Percentiles rank a stretch among this genome's conserved stretches.
phyloP scores from a whole-genome alignment of 2,888 invertebrate genomes.

The Bugulina stolonifera region DNA sequence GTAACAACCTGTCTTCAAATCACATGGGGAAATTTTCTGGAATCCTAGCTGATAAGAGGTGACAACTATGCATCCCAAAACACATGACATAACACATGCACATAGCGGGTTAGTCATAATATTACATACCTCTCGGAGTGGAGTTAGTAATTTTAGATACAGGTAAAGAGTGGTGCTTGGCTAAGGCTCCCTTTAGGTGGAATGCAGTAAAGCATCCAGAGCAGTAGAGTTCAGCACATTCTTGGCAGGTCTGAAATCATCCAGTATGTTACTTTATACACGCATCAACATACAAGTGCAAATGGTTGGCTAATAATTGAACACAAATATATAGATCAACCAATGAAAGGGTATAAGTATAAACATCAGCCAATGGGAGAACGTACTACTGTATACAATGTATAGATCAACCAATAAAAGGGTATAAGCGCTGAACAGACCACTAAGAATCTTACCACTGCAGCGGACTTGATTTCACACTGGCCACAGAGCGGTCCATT shows the following conservation, averaged over 20 bases:
- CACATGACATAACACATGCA: neutral
- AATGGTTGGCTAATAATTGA: too few species aligned
- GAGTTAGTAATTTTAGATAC: constrained; percentile 30
- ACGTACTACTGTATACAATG: too few species aligned
- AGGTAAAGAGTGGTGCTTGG: constrained; percentile 50
- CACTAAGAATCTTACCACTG: constrained; percentile 43
- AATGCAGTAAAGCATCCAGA: constrained; percentile 51
- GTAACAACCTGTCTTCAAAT: too few species aligned
- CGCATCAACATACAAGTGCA: too few species aligned
- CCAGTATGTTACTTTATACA: too few species aligned
- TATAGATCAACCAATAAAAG: too few species aligned
- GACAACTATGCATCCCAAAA: too few species aligned
- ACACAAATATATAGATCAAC: neutral
- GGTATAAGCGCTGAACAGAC: too few species aligned
- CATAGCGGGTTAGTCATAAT: neutral
- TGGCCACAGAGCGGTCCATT: constrained; percentile 51
- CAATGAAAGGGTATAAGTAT: too few species aligned
- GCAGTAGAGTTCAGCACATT: constrained; percentile 53
- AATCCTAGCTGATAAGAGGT: too few species aligned
- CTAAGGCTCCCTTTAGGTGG: constrained; percentile 52
- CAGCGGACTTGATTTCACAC: constrained; percentile 49
- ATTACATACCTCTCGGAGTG: constrained; percentile 5
- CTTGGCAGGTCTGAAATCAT: constrained; percentile 44
- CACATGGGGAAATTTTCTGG: too few species aligned
- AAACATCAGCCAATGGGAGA: too few species aligned